Evolutionary conservation across 2,113 vertebrate species (phyloP).

Genomic region (Malurus melanocephalus): DNA sequence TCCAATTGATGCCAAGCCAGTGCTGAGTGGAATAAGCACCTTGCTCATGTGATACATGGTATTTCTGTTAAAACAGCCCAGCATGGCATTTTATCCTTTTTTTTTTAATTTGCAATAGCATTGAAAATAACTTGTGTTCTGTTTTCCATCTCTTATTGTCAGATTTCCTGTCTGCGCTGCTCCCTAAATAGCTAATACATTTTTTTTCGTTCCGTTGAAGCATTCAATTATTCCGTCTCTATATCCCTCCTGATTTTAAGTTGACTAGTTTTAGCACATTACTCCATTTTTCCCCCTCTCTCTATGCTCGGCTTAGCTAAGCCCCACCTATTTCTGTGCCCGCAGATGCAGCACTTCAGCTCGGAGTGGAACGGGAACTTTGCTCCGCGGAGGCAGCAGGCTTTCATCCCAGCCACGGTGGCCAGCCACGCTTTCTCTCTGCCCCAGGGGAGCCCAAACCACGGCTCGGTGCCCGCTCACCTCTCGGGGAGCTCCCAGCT

Average conservation of each 20-base stretch:
- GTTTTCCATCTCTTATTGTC: conserved; percentile 43
- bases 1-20: conserved; percentile 66
- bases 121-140: conserved; percentile 31
- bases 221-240: conserved; percentile 12
- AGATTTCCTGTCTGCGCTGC: conserved; percentile 37
- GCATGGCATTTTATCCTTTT: conserved; percentile 33
- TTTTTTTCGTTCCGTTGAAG: neutral
- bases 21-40: conserved; percentile 66
- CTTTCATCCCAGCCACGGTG: conserved; percentile 85
- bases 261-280: conserved; percentile 49
- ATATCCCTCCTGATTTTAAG: conserved; percentile 15
- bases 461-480: conserved; percentile 79
- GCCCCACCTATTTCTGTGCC: neutral
- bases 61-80: conserved; percentile 64
- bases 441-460: conserved; percentile 89
- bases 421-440: conserved; percentile 87
- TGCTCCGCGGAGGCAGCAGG: conserved; percentile 86
- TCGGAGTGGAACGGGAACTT: conserved; percentile 96
- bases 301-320: neutral
- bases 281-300: conserved; percentile 11
- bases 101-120: conserved; percentile 17
- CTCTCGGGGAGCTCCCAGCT: conserved; percentile 74
- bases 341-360: conserved; percentile 88
- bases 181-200: neutral
- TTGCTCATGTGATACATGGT: conserved; percentile 65